Percentiles rank a stretch among this genome's conserved stretches.
These are phyloP conservation scores for Hanleya hanleyi DNA, from an alignment of 2,888 invertebrate species.

Conservation along the genomic window DNA sequence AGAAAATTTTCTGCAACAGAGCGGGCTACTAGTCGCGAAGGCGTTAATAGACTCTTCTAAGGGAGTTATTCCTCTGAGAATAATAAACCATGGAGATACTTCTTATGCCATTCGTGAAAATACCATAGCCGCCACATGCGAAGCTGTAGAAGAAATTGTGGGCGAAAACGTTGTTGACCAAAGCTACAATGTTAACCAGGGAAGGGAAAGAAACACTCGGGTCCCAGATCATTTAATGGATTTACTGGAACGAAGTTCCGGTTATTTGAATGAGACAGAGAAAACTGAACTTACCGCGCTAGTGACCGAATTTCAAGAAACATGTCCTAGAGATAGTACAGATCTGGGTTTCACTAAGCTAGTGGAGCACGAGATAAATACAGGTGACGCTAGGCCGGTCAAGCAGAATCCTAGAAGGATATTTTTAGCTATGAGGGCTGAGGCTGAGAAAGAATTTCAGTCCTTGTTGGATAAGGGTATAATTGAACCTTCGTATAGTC, in stretches of 20 bases:
- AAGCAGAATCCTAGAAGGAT: constrained; percentile 12
- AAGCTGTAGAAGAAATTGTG: background rate
- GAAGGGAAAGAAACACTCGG: too few species aligned
- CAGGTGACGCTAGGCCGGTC: constrained; percentile 4
- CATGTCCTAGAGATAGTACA: background rate
- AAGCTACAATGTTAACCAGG: too few species aligned
- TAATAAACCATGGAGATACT: constrained; percentile 17
- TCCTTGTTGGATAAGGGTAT: constrained; percentile 27
- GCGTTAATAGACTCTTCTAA: constrained; percentile 9
- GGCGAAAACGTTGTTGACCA: background rate
- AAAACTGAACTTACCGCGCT: background rate
- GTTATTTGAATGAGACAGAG: background rate
- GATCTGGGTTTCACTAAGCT: constrained; percentile 11
- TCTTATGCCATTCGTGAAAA: constrained; percentile 9
- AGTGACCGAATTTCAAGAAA: constrained; percentile 11
- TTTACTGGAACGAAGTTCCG: background rate
- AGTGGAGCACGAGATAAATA: constrained; percentile 13
- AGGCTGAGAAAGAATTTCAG: background rate
- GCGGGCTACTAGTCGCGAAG: background rate
- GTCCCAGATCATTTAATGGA: background rate
- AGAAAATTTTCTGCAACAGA: background rate
- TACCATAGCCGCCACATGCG: background rate
- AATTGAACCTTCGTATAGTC: constrained; percentile 35
- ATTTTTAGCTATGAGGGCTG: background rate
- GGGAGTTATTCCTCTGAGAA: constrained; percentile 18